Evolutionary conservation across 2,888 invertebrate genomes (phyloP).

Genomic region (Drosophila mercatorum): DNA sequence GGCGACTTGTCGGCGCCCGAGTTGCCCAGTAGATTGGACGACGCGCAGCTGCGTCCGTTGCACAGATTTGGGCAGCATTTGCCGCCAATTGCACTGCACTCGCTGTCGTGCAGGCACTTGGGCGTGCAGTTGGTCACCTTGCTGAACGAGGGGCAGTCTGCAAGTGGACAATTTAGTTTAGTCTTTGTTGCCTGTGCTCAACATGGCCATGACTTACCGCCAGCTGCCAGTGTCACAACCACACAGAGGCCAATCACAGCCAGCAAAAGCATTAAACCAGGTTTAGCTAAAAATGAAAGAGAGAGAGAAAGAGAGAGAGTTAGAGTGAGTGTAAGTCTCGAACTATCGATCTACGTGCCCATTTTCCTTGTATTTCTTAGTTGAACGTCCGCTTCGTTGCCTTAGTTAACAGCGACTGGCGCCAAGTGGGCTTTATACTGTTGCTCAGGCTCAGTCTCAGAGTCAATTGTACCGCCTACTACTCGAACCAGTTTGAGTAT

Average conservation of each 20-base stretch:
- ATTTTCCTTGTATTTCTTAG: constrained; percentile 34
- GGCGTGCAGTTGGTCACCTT: constrained; percentile 89
- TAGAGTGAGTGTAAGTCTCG: not conserved
- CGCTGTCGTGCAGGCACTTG: constrained; percentile 88
- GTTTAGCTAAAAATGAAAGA: constrained; percentile 36
- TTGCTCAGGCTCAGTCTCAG: constrained; percentile 28
- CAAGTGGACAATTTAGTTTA: not conserved
- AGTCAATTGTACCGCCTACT: constrained; percentile 36
- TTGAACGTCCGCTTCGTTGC: constrained; percentile 67
- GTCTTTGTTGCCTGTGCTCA: not conserved
- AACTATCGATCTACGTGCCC: constrained; percentile 30
- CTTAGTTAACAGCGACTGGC: constrained; percentile 53
- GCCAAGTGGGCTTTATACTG: constrained; percentile 59
- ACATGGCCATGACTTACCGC: constrained; percentile 63
- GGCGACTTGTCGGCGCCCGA: constrained; percentile 70
- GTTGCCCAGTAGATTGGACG: constrained; percentile 83
- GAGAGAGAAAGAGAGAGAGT: not conserved
- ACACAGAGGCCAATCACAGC: constrained; percentile 53
- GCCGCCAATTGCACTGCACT: constrained; percentile 88
- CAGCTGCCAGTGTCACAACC: constrained; percentile 58
- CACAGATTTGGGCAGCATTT: constrained; percentile 90
- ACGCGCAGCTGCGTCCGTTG: constrained; percentile 88
- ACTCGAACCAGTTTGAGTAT: constrained; percentile 58
- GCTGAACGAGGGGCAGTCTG: constrained; percentile 87
- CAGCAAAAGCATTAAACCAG: constrained; percentile 52